A percentile compares a stretch with the other conserved stretches of the same genome.
phyloP scores from a whole-genome alignment of 2,888 invertebrate species.

The Volucella bombylans region DNA sequence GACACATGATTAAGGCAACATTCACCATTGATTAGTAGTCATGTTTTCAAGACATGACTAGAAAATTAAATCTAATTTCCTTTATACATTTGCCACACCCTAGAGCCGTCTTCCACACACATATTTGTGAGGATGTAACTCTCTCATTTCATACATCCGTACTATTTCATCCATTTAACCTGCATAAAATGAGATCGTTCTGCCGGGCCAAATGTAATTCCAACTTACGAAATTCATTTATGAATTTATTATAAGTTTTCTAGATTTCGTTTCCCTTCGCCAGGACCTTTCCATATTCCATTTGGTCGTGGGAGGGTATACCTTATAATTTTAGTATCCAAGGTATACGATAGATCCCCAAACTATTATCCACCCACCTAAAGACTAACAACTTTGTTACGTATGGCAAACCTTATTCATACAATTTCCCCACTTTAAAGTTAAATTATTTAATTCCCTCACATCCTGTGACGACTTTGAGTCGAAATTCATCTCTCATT shows the following conservation, averaged over 20 bases:
- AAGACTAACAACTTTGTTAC: slow-evolving; percentile 59
- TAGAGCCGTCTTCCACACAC: not conserved
- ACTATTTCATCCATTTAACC: slow-evolving; percentile 39
- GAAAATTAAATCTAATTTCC: slow-evolving; percentile 28
- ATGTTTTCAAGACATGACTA: not conserved
- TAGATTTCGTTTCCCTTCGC: slow-evolving; percentile 55
- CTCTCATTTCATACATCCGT: not conserved
- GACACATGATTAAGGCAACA: too few relatives aligned
- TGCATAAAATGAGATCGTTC: slow-evolving; percentile 37
- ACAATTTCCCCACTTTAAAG: slow-evolving; percentile 66
- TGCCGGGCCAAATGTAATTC: slow-evolving; percentile 51
- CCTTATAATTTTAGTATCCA: not conserved
- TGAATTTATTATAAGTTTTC: slow-evolving; percentile 70
- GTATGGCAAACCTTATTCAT: slow-evolving; percentile 60
- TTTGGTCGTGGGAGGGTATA: not conserved
- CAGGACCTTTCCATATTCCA: slow-evolving; percentile 31
- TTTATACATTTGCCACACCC: slow-evolving; percentile 18
- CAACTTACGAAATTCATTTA: slow-evolving; percentile 69
- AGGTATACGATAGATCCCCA: not conserved
- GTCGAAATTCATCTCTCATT: slow-evolving; percentile 39
- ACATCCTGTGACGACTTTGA: slow-evolving; percentile 54
- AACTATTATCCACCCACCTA: slow-evolving; percentile 27
- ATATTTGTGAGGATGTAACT: too few relatives aligned
- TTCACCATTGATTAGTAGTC: not conserved
- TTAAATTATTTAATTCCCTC: slow-evolving; percentile 68